Conservation (phyloP, 2,797 vertebrate genomes). For the Tangara arthus region DNA sequence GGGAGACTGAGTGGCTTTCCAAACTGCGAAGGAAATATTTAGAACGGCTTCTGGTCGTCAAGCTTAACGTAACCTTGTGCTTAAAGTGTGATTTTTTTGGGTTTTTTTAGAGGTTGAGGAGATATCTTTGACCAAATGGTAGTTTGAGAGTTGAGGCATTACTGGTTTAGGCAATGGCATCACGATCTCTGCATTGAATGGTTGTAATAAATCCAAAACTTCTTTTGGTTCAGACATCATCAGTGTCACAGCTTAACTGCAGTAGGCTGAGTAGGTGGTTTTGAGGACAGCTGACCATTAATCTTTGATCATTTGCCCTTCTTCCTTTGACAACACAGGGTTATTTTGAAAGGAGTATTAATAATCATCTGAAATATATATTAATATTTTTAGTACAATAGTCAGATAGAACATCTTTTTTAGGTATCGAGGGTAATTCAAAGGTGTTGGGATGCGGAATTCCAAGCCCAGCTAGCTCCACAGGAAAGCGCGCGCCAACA, state of each 20-base stretch:
- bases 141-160: background rate
- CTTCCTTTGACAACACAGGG: background rate
- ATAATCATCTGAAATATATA: background rate
- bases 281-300: background rate
- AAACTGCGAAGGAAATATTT: background rate
- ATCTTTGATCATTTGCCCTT: background rate
- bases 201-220: background rate
- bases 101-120: background rate
- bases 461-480: no score
- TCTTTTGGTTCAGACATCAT: background rate
- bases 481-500: no score
- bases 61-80: background rate
- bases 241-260: background rate
- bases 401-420: background rate
- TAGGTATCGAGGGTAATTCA: background rate
- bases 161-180: background rate
- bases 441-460: no score
- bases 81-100: background rate
- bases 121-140: background rate
- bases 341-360: background rate
- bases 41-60: rapidly evolving
- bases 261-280: background rate
- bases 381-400: background rate
- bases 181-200: background rate
- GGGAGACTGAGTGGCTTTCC: background rate